Evolutionary conservation across 2,113 vertebrate species (phyloP).

Genomic region (Lamprotornis superbus): DNA sequence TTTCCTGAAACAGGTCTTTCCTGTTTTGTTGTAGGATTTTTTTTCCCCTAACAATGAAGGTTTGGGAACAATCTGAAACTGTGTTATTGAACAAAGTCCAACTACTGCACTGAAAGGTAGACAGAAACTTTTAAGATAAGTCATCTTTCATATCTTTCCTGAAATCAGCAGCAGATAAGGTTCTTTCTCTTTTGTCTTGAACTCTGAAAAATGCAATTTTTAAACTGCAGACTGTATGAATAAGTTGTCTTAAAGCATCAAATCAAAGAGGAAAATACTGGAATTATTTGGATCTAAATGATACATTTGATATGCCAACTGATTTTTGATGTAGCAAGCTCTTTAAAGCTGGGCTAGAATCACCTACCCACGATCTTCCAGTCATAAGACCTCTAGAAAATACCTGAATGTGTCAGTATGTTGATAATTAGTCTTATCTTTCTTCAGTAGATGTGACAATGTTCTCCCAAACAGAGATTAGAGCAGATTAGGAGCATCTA

Average conservation of each 20-base stretch:
- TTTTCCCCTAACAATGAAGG: background rate
- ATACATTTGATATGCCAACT: background rate
- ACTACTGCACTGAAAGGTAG: background rate
- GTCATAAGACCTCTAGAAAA: background rate
- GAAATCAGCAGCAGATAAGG: background rate
- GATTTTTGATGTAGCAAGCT: background rate
- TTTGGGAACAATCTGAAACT: slow-evolving; percentile 13
- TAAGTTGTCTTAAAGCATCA: background rate
- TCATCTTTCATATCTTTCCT: background rate
- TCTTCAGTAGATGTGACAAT: background rate
- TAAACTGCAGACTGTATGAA: background rate
- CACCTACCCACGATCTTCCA: background rate
- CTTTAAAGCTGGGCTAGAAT: background rate
- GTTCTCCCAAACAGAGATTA: background rate
- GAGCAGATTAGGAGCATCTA: background rate
- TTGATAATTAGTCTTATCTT: background rate
- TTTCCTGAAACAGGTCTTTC: slow-evolving; percentile 52
- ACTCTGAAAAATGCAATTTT: background rate
- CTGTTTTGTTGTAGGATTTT: background rate
- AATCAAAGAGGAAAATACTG: background rate
- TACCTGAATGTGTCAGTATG: background rate
- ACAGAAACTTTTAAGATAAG: background rate
- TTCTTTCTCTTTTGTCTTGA: background rate
- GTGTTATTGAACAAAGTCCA: background rate
- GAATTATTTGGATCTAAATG: background rate